Base-by-base conservation (phyloP, 2,797 vertebrate genomes). In the Rhyacichthys aspro region DNA sequence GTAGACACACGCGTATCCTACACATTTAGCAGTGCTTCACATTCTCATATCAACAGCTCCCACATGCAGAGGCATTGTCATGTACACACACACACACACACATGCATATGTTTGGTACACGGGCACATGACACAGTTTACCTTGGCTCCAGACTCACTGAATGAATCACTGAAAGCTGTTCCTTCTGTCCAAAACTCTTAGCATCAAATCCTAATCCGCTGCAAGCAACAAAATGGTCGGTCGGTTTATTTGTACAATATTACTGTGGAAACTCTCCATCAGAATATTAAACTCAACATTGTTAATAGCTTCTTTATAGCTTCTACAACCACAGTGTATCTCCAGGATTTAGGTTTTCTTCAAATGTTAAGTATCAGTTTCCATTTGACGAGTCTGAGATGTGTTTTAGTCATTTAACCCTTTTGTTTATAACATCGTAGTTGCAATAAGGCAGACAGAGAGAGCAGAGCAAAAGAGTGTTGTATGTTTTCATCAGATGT, bases 111-210 rank as follows among this genome's bases (percentile, higher is more conserved):
- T 16, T 39, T 2, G 11, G 37, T 18, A 38, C 16, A 38, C 5
- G 12, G 36, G 53, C 72, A 71, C 73, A 78, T 68, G 74, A 81
- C 80, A 83, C 67, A 56, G 54, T 81, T 84, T 83, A 85, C 76
- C 69, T 87, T 82, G 73, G 81, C 74, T 81, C 36, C 46, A 53
- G 54, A 81, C 70, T 78, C 76, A 8, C 58, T 67, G 66, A 72
- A 72, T 84, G 84, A 87, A 84, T 88, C 86, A 87, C 62, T 8
- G 32, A 84, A 82, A 78, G 83, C 78, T 74, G 74, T 78, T 67
- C 80, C 78, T 81, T 76, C 79, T 82, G 77, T 82, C 79, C 46
- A 52, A 72, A 75, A 72, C 57, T 69, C 68, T 79, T 38, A 70
- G 59, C 55, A 56, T 83, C 84, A 78, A 76, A 78, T 63, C 43